A percentile compares a stretch with the other conserved stretches of the same genome.
Conservation (phyloP, 2,113 vertebrate species). For the Cololabis saira region DNA sequence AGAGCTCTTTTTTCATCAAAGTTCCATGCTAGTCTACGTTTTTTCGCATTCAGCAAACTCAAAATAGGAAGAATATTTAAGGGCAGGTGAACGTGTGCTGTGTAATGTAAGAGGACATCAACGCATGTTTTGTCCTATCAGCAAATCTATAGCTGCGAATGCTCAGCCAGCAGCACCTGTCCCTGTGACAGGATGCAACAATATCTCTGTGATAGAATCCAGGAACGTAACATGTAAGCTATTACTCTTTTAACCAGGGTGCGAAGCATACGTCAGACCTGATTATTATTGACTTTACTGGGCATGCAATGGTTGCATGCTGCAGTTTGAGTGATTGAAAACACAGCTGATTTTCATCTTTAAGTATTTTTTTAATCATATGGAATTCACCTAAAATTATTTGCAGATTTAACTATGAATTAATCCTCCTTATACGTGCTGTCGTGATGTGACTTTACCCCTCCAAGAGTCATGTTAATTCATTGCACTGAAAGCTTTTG, state of each 20-base stretch:
- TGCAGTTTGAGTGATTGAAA: constrained; percentile 11
- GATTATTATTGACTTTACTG: constrained; percentile 14
- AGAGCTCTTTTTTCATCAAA: constrained; percentile 41
- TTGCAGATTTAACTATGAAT: background rate
- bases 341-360: constrained; percentile 9
- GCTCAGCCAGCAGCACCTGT: constrained; percentile 42
- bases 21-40: constrained; percentile 35
- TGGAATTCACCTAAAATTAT: constrained; percentile 14
- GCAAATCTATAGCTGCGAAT: constrained; percentile 60
- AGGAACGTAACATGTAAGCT: constrained; percentile 17
- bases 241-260: constrained; percentile 30
- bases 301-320: constrained; percentile 39
- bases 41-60: constrained; percentile 45
- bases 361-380: constrained; percentile 8
- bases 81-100: constrained; percentile 43
- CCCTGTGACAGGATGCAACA: constrained; percentile 48
- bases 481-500: constrained; percentile 42
- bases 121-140: constrained; percentile 52
- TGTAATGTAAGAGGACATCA: constrained; percentile 46
- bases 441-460: constrained; percentile 29
- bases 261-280: constrained; percentile 22
- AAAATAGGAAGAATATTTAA: constrained; percentile 45
- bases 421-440: background rate
- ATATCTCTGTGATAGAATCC: constrained; percentile 43
- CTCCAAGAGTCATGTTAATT: constrained; percentile 38